Evolutionary conservation across 2,888 invertebrate species (phyloP), one percentile per base, ranked within the genome.

Genomic region (Diarsia rubi): DNA sequence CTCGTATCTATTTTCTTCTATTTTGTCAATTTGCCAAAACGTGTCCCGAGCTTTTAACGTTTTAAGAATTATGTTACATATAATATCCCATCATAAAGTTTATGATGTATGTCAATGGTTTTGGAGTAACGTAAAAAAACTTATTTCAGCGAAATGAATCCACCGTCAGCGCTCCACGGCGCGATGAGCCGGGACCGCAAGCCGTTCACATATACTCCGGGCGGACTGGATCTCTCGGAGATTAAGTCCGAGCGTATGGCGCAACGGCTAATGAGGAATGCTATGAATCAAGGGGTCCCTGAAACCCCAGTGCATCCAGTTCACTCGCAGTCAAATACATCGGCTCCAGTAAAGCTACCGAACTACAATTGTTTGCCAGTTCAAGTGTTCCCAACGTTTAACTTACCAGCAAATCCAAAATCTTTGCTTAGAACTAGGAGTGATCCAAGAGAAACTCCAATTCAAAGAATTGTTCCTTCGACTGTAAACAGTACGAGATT

Each of bases 181-280:
- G 99, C 99, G 66, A 98, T 98, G 98, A 98, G 98, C 92, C 98
- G 98, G 95, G 99, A 99, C 93, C 98, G 99, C 92, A 99, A 99
- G 94, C 99, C 99, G 52, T 99, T 99, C 93, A 99, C 99, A 42
- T 99, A 99, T 93, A 98, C 99, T 45, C 99, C 99, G 1, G 99
- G 99, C 19, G 99, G 99, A 88, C 97, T 99, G 76, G 98, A 99
- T 94, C 97, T 99, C 64, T 98, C 98, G 21, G 98, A 99, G 96
- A 99, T 99, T 84, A 97, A 98, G 89, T 99, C 99, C 68, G 99
- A 99, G 81, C 97, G 98, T 82, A 99, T 99, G 98, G 98, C 98
- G 37, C 97, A 98, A 90, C 97, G 99, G 65, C 90, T 97, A 72
- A 96, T 97, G 96, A 92, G 94, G 81, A 97, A 97, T 88, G 97